These are phyloP conservation scores for Sebastes iracundus DNA, from an alignment of 2,797 vertebrate species.

Conservation along the genomic window DNA sequence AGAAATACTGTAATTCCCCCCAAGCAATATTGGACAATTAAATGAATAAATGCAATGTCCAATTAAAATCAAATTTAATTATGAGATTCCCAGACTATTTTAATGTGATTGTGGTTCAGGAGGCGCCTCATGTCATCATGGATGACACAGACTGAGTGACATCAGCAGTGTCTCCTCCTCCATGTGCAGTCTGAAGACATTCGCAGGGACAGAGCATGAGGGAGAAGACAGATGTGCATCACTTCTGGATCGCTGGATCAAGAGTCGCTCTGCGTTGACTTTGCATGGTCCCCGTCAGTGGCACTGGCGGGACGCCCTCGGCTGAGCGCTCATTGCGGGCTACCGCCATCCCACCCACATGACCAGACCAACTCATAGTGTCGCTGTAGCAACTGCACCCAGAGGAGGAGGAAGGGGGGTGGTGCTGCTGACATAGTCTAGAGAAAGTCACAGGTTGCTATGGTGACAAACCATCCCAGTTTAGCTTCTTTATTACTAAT, in stretches of 20 bases:
- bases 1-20: neutral
- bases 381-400: conserved; percentile 41
- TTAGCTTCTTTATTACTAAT: neutral
- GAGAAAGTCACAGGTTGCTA: conserved; percentile 4
- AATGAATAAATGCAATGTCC: neutral
- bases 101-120: conserved; percentile 21
- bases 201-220: neutral
- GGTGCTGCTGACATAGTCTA: conserved; percentile 5
- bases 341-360: conserved; percentile 8
- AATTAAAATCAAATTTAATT: neutral
- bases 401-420: neutral
- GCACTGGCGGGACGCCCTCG: neutral
- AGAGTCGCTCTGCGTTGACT: neutral
- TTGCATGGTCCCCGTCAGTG: no score
- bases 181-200: neutral
- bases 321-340: neutral
- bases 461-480: conserved; percentile 1
- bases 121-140: conserved; percentile 13
- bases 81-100: conserved; percentile 12
- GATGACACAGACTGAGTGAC: conserved; percentile 1
- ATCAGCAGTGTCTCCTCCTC: neutral
- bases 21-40: neutral
- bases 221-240: neutral
- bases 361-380: conserved; percentile 24
- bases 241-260: neutral